Evolutionary conservation across 2,888 invertebrate genomes (phyloP).

Genomic region (Trileptium ribeirensis): DNA sequence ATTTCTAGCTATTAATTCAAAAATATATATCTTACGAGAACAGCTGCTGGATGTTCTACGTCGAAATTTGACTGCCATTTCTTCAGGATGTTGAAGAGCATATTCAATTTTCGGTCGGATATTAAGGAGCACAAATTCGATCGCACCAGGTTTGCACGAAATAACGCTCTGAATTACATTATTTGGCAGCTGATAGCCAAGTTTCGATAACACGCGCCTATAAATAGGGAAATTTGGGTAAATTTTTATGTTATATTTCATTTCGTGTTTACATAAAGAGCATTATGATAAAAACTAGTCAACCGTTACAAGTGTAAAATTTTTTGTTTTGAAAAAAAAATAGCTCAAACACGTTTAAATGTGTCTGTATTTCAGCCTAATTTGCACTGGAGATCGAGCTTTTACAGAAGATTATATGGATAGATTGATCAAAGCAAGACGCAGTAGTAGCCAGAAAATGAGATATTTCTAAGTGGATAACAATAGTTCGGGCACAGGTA

Average conservation of each 20-base stretch:
- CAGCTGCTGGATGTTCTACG: constrained; percentile 1
- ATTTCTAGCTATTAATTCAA: too few species aligned
- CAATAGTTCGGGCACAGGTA: too few species aligned
- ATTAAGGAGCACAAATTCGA: constrained; percentile 32
- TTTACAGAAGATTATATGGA: too few species aligned
- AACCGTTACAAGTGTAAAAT: too few species aligned
- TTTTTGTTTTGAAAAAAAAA: background rate
- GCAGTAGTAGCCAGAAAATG: too few species aligned
- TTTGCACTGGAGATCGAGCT: too few species aligned
- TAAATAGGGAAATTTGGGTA: constrained; percentile 12
- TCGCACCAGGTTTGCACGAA: constrained; percentile 26
- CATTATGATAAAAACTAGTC: too few species aligned
- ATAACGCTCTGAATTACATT: constrained; percentile 29
- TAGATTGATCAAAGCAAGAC: too few species aligned
- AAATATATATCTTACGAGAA: too few species aligned
- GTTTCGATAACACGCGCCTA: constrained; percentile 34
- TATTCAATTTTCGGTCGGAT: constrained; percentile 33
- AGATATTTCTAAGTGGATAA: too few species aligned
- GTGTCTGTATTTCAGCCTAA: too few species aligned
- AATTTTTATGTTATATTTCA: constrained; percentile 44
- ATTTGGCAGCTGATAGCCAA: constrained; percentile 27
- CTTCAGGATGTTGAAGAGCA: constrained; percentile 23
- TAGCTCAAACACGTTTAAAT: background rate
- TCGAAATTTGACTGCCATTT: background rate
- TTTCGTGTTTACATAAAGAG: too few species aligned